These are phyloP conservation scores for Timema podura DNA, from an alignment of 2,888 invertebrate genomes.

Conservation along the genomic window DNA sequence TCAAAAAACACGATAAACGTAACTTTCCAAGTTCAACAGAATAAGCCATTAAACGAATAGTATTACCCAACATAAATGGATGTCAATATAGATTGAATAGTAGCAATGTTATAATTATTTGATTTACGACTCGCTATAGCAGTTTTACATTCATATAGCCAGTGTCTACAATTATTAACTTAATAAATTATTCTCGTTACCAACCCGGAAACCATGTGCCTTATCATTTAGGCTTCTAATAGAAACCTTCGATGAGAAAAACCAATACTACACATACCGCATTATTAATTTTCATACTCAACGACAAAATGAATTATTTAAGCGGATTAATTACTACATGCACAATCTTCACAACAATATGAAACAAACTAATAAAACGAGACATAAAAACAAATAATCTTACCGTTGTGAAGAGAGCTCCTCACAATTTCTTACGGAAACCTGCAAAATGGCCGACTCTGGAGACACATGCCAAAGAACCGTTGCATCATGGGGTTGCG, in stretches of 20 bases:
- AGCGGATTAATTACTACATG: neutral
- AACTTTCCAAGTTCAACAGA: no score
- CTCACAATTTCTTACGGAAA: constrained; percentile 61
- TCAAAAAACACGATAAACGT: no score
- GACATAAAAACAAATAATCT: constrained; percentile 38
- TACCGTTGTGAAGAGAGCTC: constrained; percentile 59
- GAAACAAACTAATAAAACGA: neutral
- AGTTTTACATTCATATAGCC: no score
- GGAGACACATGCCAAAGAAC: constrained; percentile 62
- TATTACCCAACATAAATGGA: no score
- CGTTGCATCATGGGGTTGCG: constrained; percentile 50
- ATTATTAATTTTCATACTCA: constrained; percentile 21
- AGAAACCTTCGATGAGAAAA: constrained; percentile 26
- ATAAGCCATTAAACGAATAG: no score
- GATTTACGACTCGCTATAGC: no score
- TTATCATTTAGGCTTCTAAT: constrained; percentile 45
- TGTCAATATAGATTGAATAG: no score
- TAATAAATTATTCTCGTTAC: neutral
- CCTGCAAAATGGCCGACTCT: constrained; percentile 65
- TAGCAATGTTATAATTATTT: no score
- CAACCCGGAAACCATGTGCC: constrained; percentile 46
- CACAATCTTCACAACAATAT: neutral
- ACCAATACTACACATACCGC: constrained; percentile 27
- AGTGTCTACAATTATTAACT: no score
- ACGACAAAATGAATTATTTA: neutral